Evolutionary conservation across 2,888 invertebrate species (phyloP).

Genomic region (Brachylomia viminalis): DNA sequence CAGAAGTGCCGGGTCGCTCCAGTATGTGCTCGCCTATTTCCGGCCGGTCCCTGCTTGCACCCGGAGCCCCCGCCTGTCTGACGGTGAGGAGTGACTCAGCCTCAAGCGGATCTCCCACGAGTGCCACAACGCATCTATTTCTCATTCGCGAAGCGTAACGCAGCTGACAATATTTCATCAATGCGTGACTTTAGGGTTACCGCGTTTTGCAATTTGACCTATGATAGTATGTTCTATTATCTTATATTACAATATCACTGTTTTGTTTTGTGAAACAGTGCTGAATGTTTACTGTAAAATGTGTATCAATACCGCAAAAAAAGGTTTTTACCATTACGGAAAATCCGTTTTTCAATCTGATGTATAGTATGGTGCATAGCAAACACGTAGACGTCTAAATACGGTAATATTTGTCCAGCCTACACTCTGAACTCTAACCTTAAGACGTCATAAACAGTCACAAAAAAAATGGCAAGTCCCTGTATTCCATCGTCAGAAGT

Average conservation of each 20-base stretch:
- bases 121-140: constrained; percentile 56
- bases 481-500: constrained; percentile 1
- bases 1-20: constrained; percentile 18
- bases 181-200: constrained; percentile 57
- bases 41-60: constrained; percentile 39
- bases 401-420: constrained; percentile 15
- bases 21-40: constrained; percentile 8
- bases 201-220: background rate
- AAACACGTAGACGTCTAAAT: constrained; percentile 22
- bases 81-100: constrained; percentile 51
- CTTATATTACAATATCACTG: background rate
- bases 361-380: constrained; percentile 20
- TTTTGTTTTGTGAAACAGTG: background rate
- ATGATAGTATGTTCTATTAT: background rate
- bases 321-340: background rate
- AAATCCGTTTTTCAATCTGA: constrained; percentile 4
- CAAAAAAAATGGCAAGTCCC: constrained; percentile 24
- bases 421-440: constrained; percentile 2
- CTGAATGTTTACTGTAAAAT: background rate
- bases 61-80: constrained; percentile 22
- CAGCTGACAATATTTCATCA: constrained; percentile 57
- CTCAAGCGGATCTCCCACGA: constrained; percentile 70
- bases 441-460: constrained; percentile 14
- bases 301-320: background rate
- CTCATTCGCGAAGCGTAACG: constrained; percentile 64